A percentile compares a stretch with the other conserved stretches of the same genome.
Conservation (phyloP, 2,888 invertebrate species). For the Ormyrus pomaceus region DNA sequence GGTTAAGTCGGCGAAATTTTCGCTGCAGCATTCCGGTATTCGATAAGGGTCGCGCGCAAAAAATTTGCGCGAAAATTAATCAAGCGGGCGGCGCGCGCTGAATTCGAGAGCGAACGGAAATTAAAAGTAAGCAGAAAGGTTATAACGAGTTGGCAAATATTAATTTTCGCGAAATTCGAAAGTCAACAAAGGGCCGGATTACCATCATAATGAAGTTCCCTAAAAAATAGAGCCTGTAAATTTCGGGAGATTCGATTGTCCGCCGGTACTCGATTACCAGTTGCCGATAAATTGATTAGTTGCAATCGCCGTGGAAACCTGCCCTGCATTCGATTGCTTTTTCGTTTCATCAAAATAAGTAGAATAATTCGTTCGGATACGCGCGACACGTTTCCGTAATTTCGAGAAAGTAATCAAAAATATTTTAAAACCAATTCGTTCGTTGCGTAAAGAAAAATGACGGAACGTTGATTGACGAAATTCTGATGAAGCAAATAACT, state of each 20-base stretch:
- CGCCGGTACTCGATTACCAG: neutral
- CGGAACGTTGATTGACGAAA: no score
- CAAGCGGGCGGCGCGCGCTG: constrained; percentile 1
- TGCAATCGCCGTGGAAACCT: no score
- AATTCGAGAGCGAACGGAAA: neutral
- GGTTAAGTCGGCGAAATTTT: constrained; percentile 23
- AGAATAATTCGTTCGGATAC: no score
- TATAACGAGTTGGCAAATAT: constrained; percentile 41
- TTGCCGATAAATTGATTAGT: no score
- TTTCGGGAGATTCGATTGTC: constrained; percentile 12
- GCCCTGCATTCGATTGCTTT: no score
- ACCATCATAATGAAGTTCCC: constrained; percentile 3
- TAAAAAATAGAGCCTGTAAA: constrained; percentile 7
- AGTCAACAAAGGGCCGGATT: constrained; percentile 12
- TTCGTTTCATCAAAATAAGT: no score
- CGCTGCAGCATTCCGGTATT: neutral
- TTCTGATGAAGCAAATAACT: no score
- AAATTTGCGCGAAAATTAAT: constrained; percentile 37
- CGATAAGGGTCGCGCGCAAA: neutral
- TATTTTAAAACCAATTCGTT: no score
- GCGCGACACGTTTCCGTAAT: no score
- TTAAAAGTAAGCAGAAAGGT: constrained; percentile 45
- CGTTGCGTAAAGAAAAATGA: no score
- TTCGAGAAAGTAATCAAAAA: no score
- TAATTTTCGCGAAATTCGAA: constrained; percentile 34